Evolutionary conservation across 1,140 invertebrate genomes (phyloP).

Genomic region (Pseudomyrmex dendroicus): DNA sequence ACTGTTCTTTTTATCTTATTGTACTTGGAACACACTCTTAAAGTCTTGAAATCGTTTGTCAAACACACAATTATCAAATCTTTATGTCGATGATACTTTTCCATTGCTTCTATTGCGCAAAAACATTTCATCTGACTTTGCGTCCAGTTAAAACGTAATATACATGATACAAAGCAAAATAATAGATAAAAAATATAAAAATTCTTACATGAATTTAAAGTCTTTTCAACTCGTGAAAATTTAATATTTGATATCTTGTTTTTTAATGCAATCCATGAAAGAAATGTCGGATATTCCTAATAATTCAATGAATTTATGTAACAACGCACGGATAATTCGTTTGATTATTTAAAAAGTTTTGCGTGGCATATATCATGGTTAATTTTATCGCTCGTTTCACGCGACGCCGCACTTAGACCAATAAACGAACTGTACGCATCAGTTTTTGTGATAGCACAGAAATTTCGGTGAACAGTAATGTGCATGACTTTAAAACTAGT

Average conservation of each 20-base stretch:
- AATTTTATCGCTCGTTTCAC: constrained; percentile 5
- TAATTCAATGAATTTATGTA: background rate
- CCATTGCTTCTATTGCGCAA: background rate
- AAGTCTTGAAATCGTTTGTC: background rate
- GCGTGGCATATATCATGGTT: background rate
- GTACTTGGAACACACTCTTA: background rate
- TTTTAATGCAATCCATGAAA: background rate
- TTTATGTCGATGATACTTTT: constrained; percentile 1
- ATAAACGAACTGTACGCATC: constrained; percentile 35
- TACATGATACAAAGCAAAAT: background rate
- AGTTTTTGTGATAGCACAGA: constrained; percentile 39
- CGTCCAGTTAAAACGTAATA: background rate
- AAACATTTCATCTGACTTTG: constrained; percentile 3
- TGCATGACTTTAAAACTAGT: constrained; percentile 52
- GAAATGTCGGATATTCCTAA: background rate
- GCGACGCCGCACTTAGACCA: background rate
- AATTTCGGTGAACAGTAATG: constrained; percentile 43
- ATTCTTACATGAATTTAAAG: background rate
- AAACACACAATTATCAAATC: background rate
- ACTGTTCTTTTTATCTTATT: background rate
- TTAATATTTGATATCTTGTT: background rate
- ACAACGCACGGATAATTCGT: background rate
- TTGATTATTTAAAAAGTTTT: constrained; percentile 14
- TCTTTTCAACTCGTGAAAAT: background rate
- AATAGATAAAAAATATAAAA: too few relatives aligned